phyloP scores from a whole-genome alignment of 2,113 vertebrate genomes.

The Promerops cafer region DNA sequence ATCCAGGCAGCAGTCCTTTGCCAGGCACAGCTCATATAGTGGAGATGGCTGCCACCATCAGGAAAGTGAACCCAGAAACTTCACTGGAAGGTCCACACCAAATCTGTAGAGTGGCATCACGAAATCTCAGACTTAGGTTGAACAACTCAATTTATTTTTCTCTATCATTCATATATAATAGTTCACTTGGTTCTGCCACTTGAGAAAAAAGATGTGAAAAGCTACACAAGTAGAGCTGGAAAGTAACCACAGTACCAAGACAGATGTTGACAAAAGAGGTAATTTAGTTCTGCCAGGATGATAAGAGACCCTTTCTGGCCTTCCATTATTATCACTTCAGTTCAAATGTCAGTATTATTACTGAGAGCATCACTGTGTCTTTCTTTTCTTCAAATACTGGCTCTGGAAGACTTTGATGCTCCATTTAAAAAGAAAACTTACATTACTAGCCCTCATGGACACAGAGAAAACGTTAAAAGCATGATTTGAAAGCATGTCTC shows the following conservation, averaged over 20 bases:
- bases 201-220: background rate
- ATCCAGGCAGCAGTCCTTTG: background rate
- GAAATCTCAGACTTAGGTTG: background rate
- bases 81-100: background rate
- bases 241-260: background rate
- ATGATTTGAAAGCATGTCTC: background rate
- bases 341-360: background rate
- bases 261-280: background rate
- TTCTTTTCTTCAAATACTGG: background rate
- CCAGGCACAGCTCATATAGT: background rate
- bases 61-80: background rate
- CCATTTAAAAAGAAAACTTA: constrained; percentile 10
- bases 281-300: background rate
- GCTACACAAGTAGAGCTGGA: background rate
- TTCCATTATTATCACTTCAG: background rate
- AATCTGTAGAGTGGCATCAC: background rate
- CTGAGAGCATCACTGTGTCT: background rate
- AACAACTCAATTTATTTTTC: background rate
- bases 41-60: background rate
- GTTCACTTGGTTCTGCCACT: background rate
- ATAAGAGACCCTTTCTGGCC: background rate
- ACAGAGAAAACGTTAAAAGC: background rate
- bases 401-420: background rate
- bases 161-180: background rate
- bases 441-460: background rate